These are phyloP conservation scores for Mohoua ochrocephala DNA, from an alignment of 2,113 vertebrate species.

Conservation along the genomic window DNA sequence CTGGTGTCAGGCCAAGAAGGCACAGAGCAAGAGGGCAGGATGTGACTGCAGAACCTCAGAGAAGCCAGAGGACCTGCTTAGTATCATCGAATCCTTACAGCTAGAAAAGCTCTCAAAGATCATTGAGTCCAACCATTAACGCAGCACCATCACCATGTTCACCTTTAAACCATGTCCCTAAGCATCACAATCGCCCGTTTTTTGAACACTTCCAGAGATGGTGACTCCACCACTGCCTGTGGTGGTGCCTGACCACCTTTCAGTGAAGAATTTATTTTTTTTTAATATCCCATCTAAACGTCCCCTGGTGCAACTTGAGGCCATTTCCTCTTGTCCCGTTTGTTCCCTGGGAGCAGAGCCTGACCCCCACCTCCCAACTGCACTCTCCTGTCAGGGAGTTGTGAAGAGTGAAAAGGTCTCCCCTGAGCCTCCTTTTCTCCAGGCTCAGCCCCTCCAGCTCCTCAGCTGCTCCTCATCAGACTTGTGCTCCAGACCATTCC, in stretches of 20 bases:
- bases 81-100: background rate
- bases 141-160: background rate
- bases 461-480: background rate
- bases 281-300: background rate
- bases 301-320: background rate
- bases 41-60: background rate
- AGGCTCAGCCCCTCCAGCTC: too few species aligned
- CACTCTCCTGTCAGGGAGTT: background rate
- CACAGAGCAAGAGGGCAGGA: background rate
- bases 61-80: background rate
- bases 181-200: background rate
- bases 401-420: background rate
- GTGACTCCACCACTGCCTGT: background rate
- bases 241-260: background rate
- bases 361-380: background rate
- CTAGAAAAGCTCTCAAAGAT: background rate
- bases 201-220: background rate
- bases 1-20: background rate
- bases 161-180: background rate
- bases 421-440: background rate
- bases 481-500: background rate
- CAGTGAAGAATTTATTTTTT: background rate
- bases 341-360: background rate
- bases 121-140: background rate
- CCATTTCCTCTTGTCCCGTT: background rate